A percentile compares a stretch with the other conserved stretches of the same genome.
These are phyloP conservation scores for Pachycephus smyrnensis DNA, from an alignment of 2,888 invertebrate species.

Conservation along the genomic window DNA sequence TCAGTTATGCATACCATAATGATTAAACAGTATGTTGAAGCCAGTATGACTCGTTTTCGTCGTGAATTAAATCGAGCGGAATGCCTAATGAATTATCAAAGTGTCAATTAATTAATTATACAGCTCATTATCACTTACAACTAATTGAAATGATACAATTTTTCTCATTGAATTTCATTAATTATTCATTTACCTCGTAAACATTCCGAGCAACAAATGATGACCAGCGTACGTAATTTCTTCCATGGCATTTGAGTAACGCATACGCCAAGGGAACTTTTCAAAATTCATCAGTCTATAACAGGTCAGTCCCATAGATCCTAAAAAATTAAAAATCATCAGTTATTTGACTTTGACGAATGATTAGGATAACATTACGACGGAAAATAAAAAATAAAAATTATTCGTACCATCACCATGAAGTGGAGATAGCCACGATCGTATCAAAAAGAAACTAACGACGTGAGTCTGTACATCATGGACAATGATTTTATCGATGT, in stretches of 20 bases:
- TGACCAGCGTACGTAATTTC: conserved; percentile 9
- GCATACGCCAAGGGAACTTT: conserved; percentile 11
- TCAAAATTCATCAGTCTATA: conserved; percentile 20
- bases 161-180: no score
- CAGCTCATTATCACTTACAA: no score
- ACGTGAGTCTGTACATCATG: conserved; percentile 17
- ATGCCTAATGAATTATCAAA: not conserved
- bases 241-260: conserved; percentile 8
- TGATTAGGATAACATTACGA: no score
- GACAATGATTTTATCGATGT: conserved; percentile 11
- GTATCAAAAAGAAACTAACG: conserved; percentile 15
- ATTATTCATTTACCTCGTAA: conserved; percentile 7
- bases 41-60: conserved; percentile 17
- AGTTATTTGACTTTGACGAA: no score
- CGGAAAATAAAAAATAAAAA: no score
- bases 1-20: conserved; percentile 16
- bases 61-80: conserved; percentile 11
- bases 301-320: conserved; percentile 15
- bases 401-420: conserved; percentile 9
- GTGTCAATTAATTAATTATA: not conserved
- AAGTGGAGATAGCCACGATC: conserved; percentile 17
- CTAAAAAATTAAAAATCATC: conserved; percentile 1
- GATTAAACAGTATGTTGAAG: conserved; percentile 10
- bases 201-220: conserved; percentile 15
- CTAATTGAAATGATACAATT: no score